phyloP scores from a whole-genome alignment of 2,888 invertebrate species.

The Machimus rusticus region DNA sequence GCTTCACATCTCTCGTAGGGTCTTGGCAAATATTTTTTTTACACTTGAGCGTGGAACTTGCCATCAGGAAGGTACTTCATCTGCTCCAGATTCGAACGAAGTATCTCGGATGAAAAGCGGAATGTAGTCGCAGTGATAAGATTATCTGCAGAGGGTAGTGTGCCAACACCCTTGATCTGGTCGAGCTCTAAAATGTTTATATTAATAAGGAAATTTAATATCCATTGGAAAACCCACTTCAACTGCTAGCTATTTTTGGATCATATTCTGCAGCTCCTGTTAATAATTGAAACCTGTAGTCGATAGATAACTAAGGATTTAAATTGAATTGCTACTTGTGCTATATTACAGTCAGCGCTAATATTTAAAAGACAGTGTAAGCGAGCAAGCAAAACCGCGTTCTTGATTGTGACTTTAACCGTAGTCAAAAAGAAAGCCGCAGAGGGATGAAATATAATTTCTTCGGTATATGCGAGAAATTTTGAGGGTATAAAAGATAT shows the following conservation, averaged over 20 bases:
- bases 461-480: background rate
- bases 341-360: background rate
- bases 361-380: background rate
- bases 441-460: too few relatives aligned
- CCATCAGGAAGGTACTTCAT: background rate
- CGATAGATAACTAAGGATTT: background rate
- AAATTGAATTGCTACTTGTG: background rate
- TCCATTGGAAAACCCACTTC: background rate
- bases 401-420: background rate
- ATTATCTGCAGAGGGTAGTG: background rate
- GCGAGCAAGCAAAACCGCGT: background rate
- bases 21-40: constrained; percentile 15
- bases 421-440: too few relatives aligned
- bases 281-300: background rate
- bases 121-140: background rate
- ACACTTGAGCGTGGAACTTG: constrained; percentile 7
- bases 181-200: background rate
- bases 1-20: background rate
- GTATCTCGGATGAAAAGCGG: background rate
- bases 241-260: background rate
- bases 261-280: background rate
- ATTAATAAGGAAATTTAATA: background rate
- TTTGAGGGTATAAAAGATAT: background rate
- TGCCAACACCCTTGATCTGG: background rate
- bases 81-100: background rate